phyloP scores from a whole-genome alignment of 1,140 invertebrate species.

The Yoshiicerus persimilis region DNA sequence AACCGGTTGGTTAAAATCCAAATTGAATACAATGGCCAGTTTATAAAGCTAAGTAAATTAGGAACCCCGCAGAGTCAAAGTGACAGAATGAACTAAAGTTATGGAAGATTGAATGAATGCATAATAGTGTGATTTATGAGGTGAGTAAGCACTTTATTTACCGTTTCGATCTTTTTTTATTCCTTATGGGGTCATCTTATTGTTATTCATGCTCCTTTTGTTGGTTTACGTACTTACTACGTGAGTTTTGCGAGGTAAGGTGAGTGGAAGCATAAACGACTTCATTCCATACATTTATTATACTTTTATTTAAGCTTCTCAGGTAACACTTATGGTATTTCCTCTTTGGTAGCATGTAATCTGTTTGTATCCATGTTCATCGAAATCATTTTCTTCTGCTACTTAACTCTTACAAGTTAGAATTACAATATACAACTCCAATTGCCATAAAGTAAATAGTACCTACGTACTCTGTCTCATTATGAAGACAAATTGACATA shows the following conservation, averaged over 20 bases:
- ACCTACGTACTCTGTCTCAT: too few species aligned
- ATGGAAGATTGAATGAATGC: background rate
- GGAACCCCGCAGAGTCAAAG: background rate
- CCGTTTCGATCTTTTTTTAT: background rate
- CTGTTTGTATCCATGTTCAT: background rate
- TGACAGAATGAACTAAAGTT: background rate
- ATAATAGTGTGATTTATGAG: background rate
- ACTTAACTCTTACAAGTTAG: background rate
- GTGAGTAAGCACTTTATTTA: background rate
- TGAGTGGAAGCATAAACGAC: background rate
- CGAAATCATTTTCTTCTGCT: background rate
- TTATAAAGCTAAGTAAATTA: background rate
- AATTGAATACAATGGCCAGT: background rate
- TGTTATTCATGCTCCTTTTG: background rate
- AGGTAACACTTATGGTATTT: background rate
- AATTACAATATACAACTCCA: background rate
- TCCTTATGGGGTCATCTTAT: background rate
- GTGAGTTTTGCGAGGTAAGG: background rate
- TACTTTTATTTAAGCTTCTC: background rate
- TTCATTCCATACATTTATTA: background rate
- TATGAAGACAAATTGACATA: background rate
- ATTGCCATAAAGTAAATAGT: background rate
- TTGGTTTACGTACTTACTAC: background rate
- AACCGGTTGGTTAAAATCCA: background rate
- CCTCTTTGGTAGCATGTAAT: background rate